Percentiles rank a stretch among this genome's conserved stretches.
These are phyloP conservation scores for Neogale vison DNA, from an alignment of 2,113 vertebrate species.

Conservation along the genomic window DNA sequence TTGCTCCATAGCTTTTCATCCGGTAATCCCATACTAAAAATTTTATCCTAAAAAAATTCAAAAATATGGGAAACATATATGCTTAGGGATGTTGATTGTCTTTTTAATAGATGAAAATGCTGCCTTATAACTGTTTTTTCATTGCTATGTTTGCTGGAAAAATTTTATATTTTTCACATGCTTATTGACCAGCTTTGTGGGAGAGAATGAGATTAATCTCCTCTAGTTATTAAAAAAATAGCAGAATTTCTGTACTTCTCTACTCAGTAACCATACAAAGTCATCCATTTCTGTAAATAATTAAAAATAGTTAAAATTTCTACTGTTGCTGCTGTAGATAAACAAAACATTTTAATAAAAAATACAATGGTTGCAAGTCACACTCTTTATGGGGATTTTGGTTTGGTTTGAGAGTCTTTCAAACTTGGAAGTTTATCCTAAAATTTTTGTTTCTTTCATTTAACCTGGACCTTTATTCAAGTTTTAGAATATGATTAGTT, in stretches of 20 bases:
- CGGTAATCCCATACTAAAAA: not conserved
- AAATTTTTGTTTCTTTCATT: constrained; percentile 22
- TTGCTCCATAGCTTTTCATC: not conserved
- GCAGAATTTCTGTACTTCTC: not conserved
- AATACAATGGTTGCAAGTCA: not conserved
- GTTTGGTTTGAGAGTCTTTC: not conserved
- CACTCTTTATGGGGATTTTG: not conserved
- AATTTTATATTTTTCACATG: not conserved
- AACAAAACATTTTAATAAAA: constrained; percentile 37
- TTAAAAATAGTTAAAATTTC: constrained; percentile 29
- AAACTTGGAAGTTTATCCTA: not conserved
- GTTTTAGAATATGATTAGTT: constrained; percentile 9
- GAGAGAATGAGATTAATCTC: not conserved
- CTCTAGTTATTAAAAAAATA: not conserved
- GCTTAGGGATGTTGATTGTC: not conserved
- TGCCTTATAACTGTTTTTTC: not conserved
- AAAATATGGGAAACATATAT: not conserved
- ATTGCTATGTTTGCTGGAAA: not conserved
- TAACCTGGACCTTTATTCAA: not conserved
- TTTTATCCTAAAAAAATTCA: constrained; percentile 25
- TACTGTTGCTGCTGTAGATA: not conserved
- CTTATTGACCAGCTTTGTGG: constrained; percentile 14
- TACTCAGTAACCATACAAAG: not conserved
- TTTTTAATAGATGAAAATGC: not conserved
- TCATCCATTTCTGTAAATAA: constrained; percentile 23